Evolutionary conservation across 1,140 invertebrate species (phyloP).

Genomic region (Sycobia sp.): DNA sequence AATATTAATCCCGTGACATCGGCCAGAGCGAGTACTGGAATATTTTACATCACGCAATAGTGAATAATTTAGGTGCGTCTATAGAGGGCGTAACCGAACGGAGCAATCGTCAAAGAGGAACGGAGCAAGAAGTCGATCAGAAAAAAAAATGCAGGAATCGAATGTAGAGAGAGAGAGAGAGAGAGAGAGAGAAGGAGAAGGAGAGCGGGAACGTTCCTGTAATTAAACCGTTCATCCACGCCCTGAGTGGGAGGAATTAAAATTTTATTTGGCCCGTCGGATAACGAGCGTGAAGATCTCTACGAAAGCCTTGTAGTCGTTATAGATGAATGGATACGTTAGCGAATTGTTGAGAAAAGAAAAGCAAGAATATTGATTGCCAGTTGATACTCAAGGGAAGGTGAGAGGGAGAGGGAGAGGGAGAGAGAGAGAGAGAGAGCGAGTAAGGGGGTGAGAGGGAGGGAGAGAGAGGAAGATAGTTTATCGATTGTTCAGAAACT

Average conservation of each 20-base stretch:
- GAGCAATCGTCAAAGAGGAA: no score
- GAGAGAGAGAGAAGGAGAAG: neutral
- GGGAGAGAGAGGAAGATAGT: conserved; percentile 1
- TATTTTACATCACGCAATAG: no score
- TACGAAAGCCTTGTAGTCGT: neutral
- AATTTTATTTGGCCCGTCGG: conserved; percentile 1
- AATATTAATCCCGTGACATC: no score
- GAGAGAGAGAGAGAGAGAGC: no score
- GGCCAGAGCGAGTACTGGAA: no score
- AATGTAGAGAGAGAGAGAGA: neutral
- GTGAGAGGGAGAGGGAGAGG: no score
- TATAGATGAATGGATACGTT: neutral
- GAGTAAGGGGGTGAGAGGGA: no score
- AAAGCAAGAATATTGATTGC: neutral
- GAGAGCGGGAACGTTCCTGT: neutral
- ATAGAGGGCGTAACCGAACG: no score
- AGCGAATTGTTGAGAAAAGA: neutral
- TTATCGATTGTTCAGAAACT: no score
- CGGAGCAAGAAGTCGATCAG: no score
- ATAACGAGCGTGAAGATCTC: neutral
- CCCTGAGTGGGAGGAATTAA: conserved; percentile 9
- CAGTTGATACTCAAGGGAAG: neutral
- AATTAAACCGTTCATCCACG: conserved; percentile 15
- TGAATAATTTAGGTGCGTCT: no score
- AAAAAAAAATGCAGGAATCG: no score